Evolutionary conservation across 2,113 vertebrate genomes (phyloP), one percentile per base, ranked within the genome.

Genomic region (Semnornis frantzii): DNA sequence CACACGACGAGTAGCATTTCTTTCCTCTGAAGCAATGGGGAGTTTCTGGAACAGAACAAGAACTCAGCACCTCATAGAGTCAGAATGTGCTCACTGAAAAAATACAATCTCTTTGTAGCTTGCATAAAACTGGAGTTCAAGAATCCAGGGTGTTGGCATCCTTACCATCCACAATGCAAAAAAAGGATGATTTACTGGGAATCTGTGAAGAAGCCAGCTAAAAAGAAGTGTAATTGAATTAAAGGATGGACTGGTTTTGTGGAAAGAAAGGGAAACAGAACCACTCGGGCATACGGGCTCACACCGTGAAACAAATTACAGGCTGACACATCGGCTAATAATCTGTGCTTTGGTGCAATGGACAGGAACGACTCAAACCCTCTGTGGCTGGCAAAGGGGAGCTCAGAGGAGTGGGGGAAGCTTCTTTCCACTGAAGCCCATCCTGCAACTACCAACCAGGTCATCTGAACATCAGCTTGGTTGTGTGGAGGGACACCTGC

Each of bases 301-400:
- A 73, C 81, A 57, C 52, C 10, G 17, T 74, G 91, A 91, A 89
- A 92, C 68, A 91, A 94, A 87, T 87, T 92, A 52, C 75, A 87
- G 91, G 85, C 89, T 92, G 94, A 93, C 91, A 77, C 37, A 57
- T 33, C 5, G 3, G 3, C 82, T 91, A 82, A 91, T 91, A 89
- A 82, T 83, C 60, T n/a, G 30, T 0, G 1, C 64, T 78, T 76
- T 19, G 59, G 63, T 85, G 75, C 82, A 71, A 33, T 19, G 54
- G 71, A 48, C 94, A 93, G 87, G 85, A 85, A 74, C 64, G 93
- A 69, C 78, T 92, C 94, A 82, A 89, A 96, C 66, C 71, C 78
- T 79, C 71, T 79, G 90, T 62, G 79, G 42, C 64, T 77, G 68
- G 52, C 46, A 65, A 74, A 94, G 37, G 42, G 37, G 44, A 92